phyloP scores from a whole-genome alignment of 2,113 vertebrate species.

The Cavia aperea region DNA sequence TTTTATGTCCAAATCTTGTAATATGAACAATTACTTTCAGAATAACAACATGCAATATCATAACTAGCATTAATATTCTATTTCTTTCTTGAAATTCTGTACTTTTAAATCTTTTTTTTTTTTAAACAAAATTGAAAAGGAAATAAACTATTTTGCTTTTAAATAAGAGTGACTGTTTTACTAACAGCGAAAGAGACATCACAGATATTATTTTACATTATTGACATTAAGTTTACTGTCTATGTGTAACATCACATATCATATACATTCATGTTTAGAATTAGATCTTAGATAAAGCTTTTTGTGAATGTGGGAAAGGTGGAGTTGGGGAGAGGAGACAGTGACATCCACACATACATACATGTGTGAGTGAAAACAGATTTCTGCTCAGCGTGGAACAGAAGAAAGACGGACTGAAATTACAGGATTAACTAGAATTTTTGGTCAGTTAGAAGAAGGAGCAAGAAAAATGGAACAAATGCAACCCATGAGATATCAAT shows the following conservation, averaged over 20 bases:
- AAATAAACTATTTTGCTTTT: neutral
- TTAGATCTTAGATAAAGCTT: neutral
- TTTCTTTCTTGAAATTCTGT: no score
- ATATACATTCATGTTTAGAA: neutral
- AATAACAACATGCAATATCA: no score
- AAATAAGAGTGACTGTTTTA: neutral
- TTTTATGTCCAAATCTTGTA: no score
- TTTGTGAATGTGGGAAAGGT: neutral
- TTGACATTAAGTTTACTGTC: neutral
- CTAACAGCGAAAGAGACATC: neutral
- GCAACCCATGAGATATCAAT: neutral
- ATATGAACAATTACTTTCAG: no score
- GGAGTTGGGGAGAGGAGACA: neutral
- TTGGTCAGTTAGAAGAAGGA: neutral
- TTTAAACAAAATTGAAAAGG: neutral
- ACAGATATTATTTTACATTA: neutral
- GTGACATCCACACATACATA: neutral
- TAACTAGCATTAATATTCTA: no score
- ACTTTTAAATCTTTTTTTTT: no score
- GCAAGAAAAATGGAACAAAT: neutral
- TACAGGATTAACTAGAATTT: neutral
- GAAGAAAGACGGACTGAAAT: neutral
- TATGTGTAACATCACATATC: neutral
- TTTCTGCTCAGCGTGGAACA: neutral
- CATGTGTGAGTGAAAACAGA: neutral